A percentile compares a stretch with the other conserved stretches of the same genome.
Conservation (phyloP, 2,797 vertebrate genomes). For the Bovichtus diacanthus region DNA sequence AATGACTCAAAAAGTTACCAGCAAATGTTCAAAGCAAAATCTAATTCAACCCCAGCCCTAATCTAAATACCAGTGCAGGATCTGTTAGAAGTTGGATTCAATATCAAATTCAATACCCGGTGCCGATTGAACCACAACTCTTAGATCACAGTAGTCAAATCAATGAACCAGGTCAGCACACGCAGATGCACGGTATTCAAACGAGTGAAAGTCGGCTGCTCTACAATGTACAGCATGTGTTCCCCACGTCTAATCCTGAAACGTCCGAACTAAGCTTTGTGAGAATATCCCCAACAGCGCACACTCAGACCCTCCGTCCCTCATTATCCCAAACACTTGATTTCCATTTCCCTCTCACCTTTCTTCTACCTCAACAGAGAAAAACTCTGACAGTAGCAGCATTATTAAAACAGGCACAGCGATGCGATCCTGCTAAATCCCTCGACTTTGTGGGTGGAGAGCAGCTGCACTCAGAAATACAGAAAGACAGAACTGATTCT, state of each 20-base stretch:
- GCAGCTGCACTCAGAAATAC: conserved; percentile 22
- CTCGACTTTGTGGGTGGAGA: conserved; percentile 56
- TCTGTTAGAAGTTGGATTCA: not conserved
- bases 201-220: not conserved
- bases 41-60: not conserved
- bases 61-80: not conserved
- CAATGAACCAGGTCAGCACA: not conserved
- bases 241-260: conserved; percentile 38
- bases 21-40: not conserved
- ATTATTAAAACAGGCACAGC: conserved; percentile 61
- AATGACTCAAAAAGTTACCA: no score
- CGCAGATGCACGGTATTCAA: not conserved
- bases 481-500: conserved; percentile 25
- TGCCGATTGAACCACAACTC: not conserved
- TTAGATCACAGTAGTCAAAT: not conserved
- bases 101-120: not conserved
- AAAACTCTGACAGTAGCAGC: conserved; percentile 36
- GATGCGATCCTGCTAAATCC: conserved; percentile 55
- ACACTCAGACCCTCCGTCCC: conserved; percentile 28
- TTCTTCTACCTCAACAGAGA: conserved; percentile 18
- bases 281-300: conserved; percentile 33
- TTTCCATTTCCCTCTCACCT: conserved; percentile 42
- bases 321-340: conserved; percentile 60
- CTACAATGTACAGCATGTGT: not conserved
- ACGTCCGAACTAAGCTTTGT: conserved; percentile 25